Evolutionary conservation across 2,888 invertebrate species (phyloP), one percentile per base, ranked within the genome.

Genomic region (Hirtodrosophila cameraria): DNA sequence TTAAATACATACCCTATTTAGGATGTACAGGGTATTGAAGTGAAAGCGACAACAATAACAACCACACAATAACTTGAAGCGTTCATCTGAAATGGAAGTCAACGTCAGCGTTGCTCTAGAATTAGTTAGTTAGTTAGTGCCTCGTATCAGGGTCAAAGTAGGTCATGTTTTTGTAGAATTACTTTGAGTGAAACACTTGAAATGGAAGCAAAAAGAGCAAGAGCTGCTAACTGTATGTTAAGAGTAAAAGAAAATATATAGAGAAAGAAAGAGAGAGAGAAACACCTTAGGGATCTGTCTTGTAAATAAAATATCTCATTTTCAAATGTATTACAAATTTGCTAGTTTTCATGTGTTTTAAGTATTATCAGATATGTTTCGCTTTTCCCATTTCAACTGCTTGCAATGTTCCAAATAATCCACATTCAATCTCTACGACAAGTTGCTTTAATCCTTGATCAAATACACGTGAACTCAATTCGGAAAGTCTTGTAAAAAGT

Each of bases 51-150:
- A 58, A 53, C 38, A 52, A 49, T 30, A 28, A 28, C 23, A 45
- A 13, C 39, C 39, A 25, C 9, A 55, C 43, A 54, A 64, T 33
- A 50, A 49, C 30, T 25, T 27, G 23, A 63, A 53, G 48, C 52
- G 31, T 69, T 68, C 43, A 58, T 53, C 63, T 58, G 63, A 52
- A 58, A 58, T 58, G 63, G 28, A 45, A 67, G 38, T 49, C 54
- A 16, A 54, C 39, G 54, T 52, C 52, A 41, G 39, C 49, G 36
- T 39, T n/a, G 30, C 52, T 33, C 43, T 49, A 49, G 66, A 67
- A 62, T 71, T 70, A 71, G 72, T 62, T 49, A 55, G 71, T 54
- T 70, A 59, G 71, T 42, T 42, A 31, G 59, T 36, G 41, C 18
- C 13, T 35, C 11, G 15, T 35, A 68, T 49, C 50, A 45, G 61